phyloP scores from a whole-genome alignment of 2,888 invertebrate species.

The Trissonchulus latispiculum region DNA sequence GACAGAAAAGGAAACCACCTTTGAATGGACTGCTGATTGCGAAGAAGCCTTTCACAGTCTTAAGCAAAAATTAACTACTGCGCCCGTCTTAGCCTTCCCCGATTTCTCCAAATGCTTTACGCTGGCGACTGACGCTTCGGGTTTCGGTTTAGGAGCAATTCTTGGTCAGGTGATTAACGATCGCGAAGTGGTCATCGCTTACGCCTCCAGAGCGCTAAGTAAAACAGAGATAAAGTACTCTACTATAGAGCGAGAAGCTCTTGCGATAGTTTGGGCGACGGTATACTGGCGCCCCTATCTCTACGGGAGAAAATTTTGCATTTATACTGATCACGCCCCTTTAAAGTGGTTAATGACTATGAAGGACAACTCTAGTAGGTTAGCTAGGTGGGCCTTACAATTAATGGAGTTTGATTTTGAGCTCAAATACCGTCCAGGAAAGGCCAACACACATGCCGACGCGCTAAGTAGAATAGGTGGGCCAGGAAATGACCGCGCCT shows the following conservation, averaged over 20 bases:
- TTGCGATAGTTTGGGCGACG: slow-evolving; percentile 29
- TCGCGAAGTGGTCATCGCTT: slow-evolving; percentile 28
- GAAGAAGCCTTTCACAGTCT: slow-evolving; percentile 21
- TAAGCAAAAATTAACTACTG: slow-evolving; percentile 13
- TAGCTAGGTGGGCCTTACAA: slow-evolving; percentile 48
- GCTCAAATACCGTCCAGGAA: slow-evolving; percentile 45
- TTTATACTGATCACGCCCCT: slow-evolving; percentile 24
- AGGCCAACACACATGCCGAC: slow-evolving; percentile 45
- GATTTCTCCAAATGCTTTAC: slow-evolving; percentile 26
- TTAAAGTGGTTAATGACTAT: slow-evolving; percentile 31
- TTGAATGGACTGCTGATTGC: slow-evolving; percentile 26
- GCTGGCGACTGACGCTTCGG: slow-evolving; percentile 31
- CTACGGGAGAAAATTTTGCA: slow-evolving; percentile 11
- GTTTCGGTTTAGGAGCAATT: slow-evolving; percentile 30
- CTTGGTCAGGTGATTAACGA: slow-evolving; percentile 27
- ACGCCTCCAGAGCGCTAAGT: slow-evolving; percentile 29
- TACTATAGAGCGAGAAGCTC: slow-evolving; percentile 30
- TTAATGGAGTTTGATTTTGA: slow-evolving; percentile 44
- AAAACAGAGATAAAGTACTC: slow-evolving; percentile 29
- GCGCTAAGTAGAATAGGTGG: slow-evolving; percentile 39
- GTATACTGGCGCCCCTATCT: slow-evolving; percentile 21
- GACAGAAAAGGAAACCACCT: not conserved
- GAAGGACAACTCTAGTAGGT: slow-evolving; percentile 45
- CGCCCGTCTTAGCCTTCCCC: slow-evolving; percentile 27
- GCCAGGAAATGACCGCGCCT: not conserved